Evolutionary conservation across 2,888 invertebrate genomes (phyloP).

Genomic region (Zonitis immaculata): DNA sequence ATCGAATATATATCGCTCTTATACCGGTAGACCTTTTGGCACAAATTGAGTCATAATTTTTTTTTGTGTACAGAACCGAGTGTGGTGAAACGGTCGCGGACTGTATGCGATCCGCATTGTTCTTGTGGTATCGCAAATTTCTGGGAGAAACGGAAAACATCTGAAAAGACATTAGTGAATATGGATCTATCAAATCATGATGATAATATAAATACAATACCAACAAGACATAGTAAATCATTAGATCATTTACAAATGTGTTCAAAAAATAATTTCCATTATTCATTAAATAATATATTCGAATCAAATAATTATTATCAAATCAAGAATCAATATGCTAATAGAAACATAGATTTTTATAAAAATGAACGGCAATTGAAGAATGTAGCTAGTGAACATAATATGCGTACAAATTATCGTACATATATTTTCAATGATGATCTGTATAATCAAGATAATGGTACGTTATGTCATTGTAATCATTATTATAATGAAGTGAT

Average conservation of each 20-base stretch:
- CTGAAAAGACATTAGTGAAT: constrained; percentile 27
- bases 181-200: constrained; percentile 25
- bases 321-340: constrained; percentile 14
- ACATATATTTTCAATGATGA: constrained; percentile 24
- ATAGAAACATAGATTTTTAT: constrained; percentile 20
- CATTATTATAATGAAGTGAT: neutral
- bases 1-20: too few relatives aligned
- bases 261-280: constrained; percentile 32
- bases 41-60: too few relatives aligned
- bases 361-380: constrained; percentile 28
- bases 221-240: constrained; percentile 70
- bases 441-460: neutral
- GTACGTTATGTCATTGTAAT: neutral
- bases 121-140: constrained; percentile 35
- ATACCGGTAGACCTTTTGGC: too few relatives aligned
- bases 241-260: constrained; percentile 68
- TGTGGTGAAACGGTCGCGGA: constrained; percentile 27
- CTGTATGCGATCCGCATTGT: constrained; percentile 31
- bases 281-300: constrained; percentile 33
- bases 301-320: constrained; percentile 17
- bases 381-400: constrained; percentile 35
- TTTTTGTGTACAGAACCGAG: constrained; percentile 7
- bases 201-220: constrained; percentile 27
- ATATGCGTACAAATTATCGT: constrained; percentile 21
- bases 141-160: constrained; percentile 31